These are phyloP conservation scores for Butastur rufipennis DNA, from an alignment of 2,113 vertebrate genomes.

Conservation along the genomic window DNA sequence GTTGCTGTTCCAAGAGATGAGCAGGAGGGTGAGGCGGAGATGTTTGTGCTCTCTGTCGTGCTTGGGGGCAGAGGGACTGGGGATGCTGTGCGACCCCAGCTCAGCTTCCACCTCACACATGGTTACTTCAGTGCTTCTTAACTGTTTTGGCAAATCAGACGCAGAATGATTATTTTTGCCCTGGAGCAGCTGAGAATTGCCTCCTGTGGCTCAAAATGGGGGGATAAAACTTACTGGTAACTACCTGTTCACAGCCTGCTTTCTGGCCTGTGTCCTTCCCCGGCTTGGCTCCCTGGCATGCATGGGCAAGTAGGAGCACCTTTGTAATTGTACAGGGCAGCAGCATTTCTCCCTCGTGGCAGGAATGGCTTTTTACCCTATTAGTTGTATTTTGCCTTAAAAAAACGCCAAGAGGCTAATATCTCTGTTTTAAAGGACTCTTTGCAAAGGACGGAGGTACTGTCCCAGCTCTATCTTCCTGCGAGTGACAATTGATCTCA, in stretches of 20 bases:
- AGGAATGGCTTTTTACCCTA: background rate
- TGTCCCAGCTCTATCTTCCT: background rate
- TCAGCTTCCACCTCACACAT: background rate
- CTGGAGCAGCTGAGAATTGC: background rate
- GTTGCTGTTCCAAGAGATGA: background rate
- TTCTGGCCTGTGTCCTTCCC: background rate
- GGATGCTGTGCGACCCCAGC: background rate
- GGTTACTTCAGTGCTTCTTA: background rate
- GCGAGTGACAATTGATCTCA: background rate
- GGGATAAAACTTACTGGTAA: background rate
- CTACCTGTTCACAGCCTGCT: background rate
- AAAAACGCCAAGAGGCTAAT: background rate
- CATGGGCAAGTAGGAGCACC: background rate
- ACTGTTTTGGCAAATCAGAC: background rate
- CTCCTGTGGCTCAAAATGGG: background rate
- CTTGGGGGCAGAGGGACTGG: background rate
- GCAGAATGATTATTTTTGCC: background rate
- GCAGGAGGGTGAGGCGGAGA: background rate
- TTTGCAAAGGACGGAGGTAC: background rate
- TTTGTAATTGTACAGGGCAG: background rate
- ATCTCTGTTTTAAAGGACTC: background rate
- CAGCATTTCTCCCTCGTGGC: background rate
- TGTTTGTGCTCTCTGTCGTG: background rate
- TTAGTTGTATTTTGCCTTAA: background rate
- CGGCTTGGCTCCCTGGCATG: rapidly evolving